Base-by-base conservation (phyloP, 64 coral and sea anemone genomes). In the Montipora sp. region DNA sequence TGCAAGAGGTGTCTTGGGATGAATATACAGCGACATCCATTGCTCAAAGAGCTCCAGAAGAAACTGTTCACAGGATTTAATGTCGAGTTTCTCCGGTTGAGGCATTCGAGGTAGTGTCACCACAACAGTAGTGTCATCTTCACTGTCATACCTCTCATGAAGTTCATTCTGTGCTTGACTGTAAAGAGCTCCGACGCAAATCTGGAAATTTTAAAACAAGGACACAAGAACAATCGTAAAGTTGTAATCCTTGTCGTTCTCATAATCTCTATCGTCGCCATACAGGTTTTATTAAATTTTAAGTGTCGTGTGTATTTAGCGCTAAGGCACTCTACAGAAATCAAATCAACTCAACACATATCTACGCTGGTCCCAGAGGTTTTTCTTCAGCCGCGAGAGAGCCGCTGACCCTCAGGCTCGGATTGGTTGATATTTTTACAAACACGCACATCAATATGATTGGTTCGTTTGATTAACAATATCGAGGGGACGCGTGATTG, bases 11-110 rank as follows among this genome's bases (percentile, higher is more conserved):
- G 98, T 95, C 75, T 78, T 99, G 67, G 98, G 98, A 12, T 99
- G 98, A 48, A 96, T 90, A 87, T 99, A 99, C 80, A 94, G 98
- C 49, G 98, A 99, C 87, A 99, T 96, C 98, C 98, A 99, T 36
- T 99, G 98, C 14, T 99, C 95, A 88, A 99, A 99, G 3, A 99
- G 89, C 23, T 99, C 98, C 22, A 99, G 89, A 47, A 99, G 78
- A 88, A 99, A 99, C 77, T 99, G 98, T 14, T 96, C 88, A 80
- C 98, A 99, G 0, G 98, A 99, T 77, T 93, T 93, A 46, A 99
- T 96, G 68, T 99, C 98, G 14, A 95, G 95, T 59, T 96, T 99
- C 51, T 91, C 94, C 80, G 95, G 91, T 92, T 88, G 79, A 82
- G 98, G 83, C 73, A 92, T 94, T 60, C 92, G 89, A 19, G 98